Evolutionary conservation across 2,113 vertebrate species (phyloP), one percentile per base, ranked within the genome.

Genomic region (Xenus cinereus): DNA sequence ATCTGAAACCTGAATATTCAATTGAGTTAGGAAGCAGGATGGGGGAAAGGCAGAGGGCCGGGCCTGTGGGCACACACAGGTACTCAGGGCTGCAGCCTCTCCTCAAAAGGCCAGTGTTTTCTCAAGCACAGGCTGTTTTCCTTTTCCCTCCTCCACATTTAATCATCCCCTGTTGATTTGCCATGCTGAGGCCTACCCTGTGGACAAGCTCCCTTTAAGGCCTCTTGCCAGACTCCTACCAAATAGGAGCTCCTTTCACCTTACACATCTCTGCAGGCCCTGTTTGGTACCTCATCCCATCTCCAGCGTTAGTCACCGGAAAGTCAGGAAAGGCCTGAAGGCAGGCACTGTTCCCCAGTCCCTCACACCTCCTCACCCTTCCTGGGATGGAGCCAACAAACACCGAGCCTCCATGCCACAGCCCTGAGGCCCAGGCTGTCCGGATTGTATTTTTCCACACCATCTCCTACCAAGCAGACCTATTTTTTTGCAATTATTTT

Each of bases 321-420:
- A 37, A 46, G 68, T 13, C 64, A 86, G 72, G 41, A 23, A 39
- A 60, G 79, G 39, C 24, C 80, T 97, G 95, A 97, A 94, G 76
- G 86, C 54, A 74, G 83, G 4, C 85, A 14, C 63, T 96, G 95
- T 94, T 72, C 56, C 84, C 59, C 51, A 37, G 17, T 3, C 35
- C 66, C 64, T 67, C 72, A 79, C 62, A 62, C 21, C 39, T 21
- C 78, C 30, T 67, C 56, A 24, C 23, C 37, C 54, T 18, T 76
- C 50, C 89, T 67, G 95, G 67, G 64, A 84, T 1, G 11, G 59
- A 62, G 89, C 66, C 95, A 94, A 15, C 33, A 16, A 13, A 53
- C 48, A 46, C 37, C 1, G 1, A 37, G 26, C 39, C 46, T 10
- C 53, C 13, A 24, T 0, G 0, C 30, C 46, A 5, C 18, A 54